Percentiles rank a stretch among this genome's conserved stretches.
Evolutionary conservation across 1,140 invertebrate species (phyloP).

Genomic region (Carposina sasakii): DNA sequence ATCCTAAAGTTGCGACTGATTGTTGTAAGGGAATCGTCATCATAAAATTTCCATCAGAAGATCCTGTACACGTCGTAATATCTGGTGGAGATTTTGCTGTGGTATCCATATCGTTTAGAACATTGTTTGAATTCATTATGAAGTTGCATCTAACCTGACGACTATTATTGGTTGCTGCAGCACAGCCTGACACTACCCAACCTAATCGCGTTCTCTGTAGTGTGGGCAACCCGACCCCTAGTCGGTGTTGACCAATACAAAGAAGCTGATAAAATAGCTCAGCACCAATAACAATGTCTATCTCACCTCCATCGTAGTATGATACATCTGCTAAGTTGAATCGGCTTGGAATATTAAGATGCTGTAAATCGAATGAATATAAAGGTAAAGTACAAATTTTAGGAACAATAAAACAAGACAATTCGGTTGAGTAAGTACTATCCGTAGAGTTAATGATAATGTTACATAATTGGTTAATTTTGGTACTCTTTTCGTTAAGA

Average conservation of each 20-base stretch:
- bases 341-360: not conserved
- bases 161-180: not conserved
- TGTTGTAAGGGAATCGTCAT: too few species aligned
- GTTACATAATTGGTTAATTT: not conserved
- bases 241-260: not conserved
- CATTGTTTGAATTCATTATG: not conserved
- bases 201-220: not conserved
- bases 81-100: too few species aligned
- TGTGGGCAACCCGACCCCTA: not conserved
- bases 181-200: not conserved
- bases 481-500: not conserved
- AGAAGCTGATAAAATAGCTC: conserved; percentile 3
- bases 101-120: too few species aligned
- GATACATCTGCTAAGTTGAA: not conserved
- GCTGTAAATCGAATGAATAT: not conserved
- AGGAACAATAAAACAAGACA: conserved; percentile 4
- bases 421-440: not conserved
- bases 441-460: not conserved
- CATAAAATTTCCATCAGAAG: too few species aligned
- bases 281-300: not conserved
- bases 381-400: not conserved
- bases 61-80: too few species aligned
- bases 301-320: not conserved
- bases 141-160: not conserved
- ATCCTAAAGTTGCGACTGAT: too few species aligned